Evolutionary conservation across 2,888 invertebrate genomes (phyloP), one percentile per base, ranked within the genome.

Genomic region (Abscondita cerata): DNA sequence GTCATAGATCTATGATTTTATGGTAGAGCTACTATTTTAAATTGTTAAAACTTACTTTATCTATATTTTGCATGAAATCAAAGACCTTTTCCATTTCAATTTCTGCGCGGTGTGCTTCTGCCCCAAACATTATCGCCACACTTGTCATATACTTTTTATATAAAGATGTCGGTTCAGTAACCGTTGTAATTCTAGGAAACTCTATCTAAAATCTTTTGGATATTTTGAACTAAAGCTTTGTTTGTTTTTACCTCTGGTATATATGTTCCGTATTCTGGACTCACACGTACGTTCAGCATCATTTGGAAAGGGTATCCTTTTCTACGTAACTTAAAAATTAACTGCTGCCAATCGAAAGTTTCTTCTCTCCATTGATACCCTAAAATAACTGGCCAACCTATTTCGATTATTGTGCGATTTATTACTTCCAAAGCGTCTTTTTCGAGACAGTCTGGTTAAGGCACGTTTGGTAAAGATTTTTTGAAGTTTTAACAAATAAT

Each of bases 351-450:
- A 38, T 72, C 53, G 53, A 74, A 75, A 20, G 68, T 54, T 2
- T 48, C 51, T 19, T 66, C 71, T 16, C 66, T 53, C 71, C 75
- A 75, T 34, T 57, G 47, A 9, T 62, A 54, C 13, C 60, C 65
- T 16, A 71, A 72, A 4, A 73, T 36, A 4, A 75, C 52, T 0
- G 77, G 77, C 77, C 76, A 76, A 19, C 76, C 76, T 48, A 48
- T 20, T 25, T 48, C 48, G 9, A 8, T 11, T 4, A 73, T 73
- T 2, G 71, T 54, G 13, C 70, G 63, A 18, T 72, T 65, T 5
- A 76, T 41, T 8, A 70, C 55, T 8, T 48, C 38, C 20, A 62
- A 44, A 16, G 50, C 54, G 47, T 65, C 57, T 25, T 64, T 41
- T 38, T 38, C 38, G 70, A 65, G 8, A 53, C 68, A 9, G 54